A percentile compares a stretch with the other conserved stretches of the same genome.
Conservation (phyloP, 2,797 vertebrate species). For the Pseudochirops corinnae region DNA sequence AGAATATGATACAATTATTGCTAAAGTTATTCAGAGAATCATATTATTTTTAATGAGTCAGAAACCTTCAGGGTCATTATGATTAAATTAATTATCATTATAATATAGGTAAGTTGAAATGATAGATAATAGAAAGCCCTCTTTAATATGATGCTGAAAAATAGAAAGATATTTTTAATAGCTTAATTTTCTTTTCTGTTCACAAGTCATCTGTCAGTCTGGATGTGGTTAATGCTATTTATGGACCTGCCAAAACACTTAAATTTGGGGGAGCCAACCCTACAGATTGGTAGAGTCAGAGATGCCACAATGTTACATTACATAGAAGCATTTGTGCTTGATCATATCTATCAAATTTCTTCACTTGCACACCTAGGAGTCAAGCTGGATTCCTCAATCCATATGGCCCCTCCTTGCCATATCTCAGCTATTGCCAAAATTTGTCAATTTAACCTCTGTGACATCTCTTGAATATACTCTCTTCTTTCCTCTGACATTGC, state of each 20-base stretch:
- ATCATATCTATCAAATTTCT: not conserved
- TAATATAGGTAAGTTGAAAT: constrained; percentile 55
- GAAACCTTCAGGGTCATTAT: constrained; percentile 41
- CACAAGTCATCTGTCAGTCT: not conserved
- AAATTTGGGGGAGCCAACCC: not conserved
- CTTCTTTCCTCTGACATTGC: not conserved
- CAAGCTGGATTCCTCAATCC: not conserved
- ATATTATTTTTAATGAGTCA: constrained; percentile 51
- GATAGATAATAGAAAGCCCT: constrained; percentile 32
- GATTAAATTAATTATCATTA: constrained; percentile 18
- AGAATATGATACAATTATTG: constrained; percentile 37
- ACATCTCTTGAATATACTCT: not conserved
- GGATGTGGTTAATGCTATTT: not conserved
- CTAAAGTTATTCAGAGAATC: constrained; percentile 48
- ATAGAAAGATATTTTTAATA: constrained; percentile 37
- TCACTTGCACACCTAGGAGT: not conserved
- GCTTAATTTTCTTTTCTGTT: not conserved
- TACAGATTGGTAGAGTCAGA: not conserved
- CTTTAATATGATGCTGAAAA: not conserved
- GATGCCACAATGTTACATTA: not conserved
- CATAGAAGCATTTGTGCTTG: not conserved
- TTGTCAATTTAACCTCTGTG: not conserved
- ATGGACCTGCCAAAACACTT: not conserved
- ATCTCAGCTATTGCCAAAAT: not conserved
- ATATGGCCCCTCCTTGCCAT: no score